phyloP scores from a whole-genome alignment of 1,140 invertebrate species.

The Drosophila sproati region DNA sequence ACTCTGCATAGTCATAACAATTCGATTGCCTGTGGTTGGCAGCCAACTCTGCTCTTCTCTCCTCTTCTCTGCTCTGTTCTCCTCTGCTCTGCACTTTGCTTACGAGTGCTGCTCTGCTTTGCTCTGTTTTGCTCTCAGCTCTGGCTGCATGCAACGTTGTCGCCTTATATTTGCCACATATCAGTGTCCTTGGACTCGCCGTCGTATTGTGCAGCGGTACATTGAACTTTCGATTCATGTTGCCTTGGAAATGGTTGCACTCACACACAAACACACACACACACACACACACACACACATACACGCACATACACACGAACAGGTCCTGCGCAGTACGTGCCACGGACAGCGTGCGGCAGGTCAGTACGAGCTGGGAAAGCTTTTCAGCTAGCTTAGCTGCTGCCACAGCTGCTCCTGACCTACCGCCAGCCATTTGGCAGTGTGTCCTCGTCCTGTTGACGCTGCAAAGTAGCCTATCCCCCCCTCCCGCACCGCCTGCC shows the following conservation, averaged over 20 bases:
- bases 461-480: slow-evolving; percentile 42
- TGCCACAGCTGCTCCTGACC: slow-evolving; percentile 50
- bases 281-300: background rate
- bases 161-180: slow-evolving; percentile 45
- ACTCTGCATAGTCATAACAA: slow-evolving; percentile 33
- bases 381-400: slow-evolving; percentile 15
- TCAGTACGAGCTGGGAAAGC: slow-evolving; percentile 63
- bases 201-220: slow-evolving; percentile 52
- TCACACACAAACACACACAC: background rate
- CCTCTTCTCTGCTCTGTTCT: background rate
- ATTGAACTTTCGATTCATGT: slow-evolving; percentile 73
- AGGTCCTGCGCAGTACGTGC: slow-evolving; percentile 60
- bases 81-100: background rate
- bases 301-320: slow-evolving; percentile 2
- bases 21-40: background rate
- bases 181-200: slow-evolving; percentile 76
- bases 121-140: background rate
- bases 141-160: slow-evolving; percentile 36
- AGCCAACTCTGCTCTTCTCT: background rate
- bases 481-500: too few relatives aligned
- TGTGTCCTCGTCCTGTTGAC: slow-evolving; percentile 32
- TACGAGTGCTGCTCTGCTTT: background rate
- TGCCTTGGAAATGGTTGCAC: slow-evolving; percentile 73
- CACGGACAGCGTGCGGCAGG: slow-evolving; percentile 61
- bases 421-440: slow-evolving; percentile 44